phyloP scores from a whole-genome alignment of 2,113 vertebrate genomes.

The Zapornia atra region DNA sequence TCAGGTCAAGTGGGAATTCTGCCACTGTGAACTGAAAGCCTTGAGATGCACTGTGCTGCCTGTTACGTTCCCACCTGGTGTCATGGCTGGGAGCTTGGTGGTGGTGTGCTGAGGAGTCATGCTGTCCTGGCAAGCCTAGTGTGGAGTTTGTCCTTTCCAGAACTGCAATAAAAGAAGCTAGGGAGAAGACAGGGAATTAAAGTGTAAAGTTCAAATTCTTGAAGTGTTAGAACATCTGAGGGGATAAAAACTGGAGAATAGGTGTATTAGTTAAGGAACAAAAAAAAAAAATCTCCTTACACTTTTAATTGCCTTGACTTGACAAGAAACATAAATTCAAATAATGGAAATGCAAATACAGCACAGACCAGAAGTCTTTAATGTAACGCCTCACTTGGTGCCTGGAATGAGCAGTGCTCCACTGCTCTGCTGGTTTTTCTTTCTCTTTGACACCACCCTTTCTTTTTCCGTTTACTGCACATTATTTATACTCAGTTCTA shows the following conservation, averaged over 20 bases:
- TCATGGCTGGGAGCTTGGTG: background rate
- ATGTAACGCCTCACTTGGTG: background rate
- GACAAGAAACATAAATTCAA: background rate
- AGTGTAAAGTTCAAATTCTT: background rate
- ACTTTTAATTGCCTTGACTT: background rate
- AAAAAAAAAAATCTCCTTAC: background rate
- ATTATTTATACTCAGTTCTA: background rate
- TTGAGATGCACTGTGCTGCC: background rate
- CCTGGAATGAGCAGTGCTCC: background rate
- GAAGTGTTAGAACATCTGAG: background rate
- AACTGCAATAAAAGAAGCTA: background rate
- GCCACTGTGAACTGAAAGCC: background rate
- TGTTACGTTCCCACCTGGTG: background rate
- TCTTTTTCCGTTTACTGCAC: background rate
- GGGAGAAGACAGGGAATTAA: background rate
- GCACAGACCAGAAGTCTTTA: background rate
- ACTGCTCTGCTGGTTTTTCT: background rate
- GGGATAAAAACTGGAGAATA: background rate
- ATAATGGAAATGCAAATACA: background rate
- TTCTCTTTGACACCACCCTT: background rate
- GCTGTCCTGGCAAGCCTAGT: background rate
- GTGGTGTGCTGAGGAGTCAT: accelerated
- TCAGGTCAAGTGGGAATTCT: background rate
- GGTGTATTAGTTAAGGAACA: background rate
- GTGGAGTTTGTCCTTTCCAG: background rate